Conservation (phyloP, 2,888 invertebrate genomes). For the Drosophila barbarae region DNA sequence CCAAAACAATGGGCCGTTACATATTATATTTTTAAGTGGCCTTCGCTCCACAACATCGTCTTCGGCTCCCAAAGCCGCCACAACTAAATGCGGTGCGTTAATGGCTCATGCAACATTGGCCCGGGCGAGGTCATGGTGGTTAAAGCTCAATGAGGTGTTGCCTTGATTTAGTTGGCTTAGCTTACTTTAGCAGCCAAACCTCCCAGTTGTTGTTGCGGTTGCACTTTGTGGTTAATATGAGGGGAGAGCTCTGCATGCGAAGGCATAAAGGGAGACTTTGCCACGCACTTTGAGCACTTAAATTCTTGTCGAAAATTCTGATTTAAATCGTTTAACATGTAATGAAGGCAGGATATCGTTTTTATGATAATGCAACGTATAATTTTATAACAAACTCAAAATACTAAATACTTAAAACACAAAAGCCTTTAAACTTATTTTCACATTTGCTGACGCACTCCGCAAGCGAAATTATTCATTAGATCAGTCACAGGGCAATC, state of each 20-base stretch:
- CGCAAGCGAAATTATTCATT: conserved; percentile 10
- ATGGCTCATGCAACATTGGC: conserved; percentile 61
- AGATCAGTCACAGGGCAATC: conserved; percentile 34
- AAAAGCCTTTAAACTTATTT: conserved; percentile 8
- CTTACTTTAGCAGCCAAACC: conserved; percentile 5
- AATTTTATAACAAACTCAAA: not conserved
- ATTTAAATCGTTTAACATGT: not conserved
- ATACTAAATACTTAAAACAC: not conserved
- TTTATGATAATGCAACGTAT: not conserved
- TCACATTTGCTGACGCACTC: conserved; percentile 11
- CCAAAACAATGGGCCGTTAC: conserved; percentile 52
- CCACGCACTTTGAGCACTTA: not conserved
- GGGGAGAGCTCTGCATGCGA: not conserved
- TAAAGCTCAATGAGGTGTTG: conserved; percentile 67
- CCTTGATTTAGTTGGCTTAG: conserved; percentile 58
- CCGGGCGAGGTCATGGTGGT: conserved; percentile 58
- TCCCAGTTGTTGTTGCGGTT: conserved; percentile 26
- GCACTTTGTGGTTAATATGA: conserved; percentile 18
- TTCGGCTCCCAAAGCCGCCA: conserved; percentile 5
- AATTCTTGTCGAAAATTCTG: not conserved
- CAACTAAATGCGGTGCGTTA: conserved; percentile 47
- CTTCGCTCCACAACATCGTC: conserved; percentile 23
- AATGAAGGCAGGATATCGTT: no score
- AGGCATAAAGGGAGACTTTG: not conserved
- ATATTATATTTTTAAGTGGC: conserved; percentile 63